These are phyloP conservation scores for Uria aalge DNA, from an alignment of 2,113 vertebrate species.

Conservation along the genomic window DNA sequence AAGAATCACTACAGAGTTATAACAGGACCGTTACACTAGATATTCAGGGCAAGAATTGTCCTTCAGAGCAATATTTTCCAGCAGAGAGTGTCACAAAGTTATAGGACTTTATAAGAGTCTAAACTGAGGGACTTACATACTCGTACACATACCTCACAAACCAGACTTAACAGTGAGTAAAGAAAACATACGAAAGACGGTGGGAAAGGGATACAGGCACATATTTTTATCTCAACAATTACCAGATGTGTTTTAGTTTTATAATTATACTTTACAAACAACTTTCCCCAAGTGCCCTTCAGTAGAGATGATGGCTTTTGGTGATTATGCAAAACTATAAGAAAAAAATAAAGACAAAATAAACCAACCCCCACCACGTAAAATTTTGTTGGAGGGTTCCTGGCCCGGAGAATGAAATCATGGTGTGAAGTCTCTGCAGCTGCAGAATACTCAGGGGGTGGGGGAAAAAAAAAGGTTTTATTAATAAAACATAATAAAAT, in stretches of 20 bases:
- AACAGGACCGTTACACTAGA: background rate
- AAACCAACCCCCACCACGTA: background rate
- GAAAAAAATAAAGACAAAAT: background rate
- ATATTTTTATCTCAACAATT: background rate
- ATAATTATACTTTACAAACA: background rate
- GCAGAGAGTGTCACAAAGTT: background rate
- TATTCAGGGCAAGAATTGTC: background rate
- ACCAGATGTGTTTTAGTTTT: background rate
- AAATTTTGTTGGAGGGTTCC: background rate
- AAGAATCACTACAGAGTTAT: background rate
- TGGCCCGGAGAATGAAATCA: background rate
- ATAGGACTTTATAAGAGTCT: background rate
- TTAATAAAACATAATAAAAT: background rate
- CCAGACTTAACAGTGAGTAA: background rate
- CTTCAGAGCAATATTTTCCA: background rate
- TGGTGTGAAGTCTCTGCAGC: background rate
- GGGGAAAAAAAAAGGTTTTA: background rate
- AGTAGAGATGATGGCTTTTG: background rate
- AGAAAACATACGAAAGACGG: background rate
- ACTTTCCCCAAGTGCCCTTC: background rate
- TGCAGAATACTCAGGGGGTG: background rate
- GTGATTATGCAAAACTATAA: background rate
- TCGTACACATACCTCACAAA: background rate
- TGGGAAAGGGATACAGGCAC: background rate
- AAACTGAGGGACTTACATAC: background rate